These are phyloP conservation scores for Glyptemys insculpta DNA, from an alignment of 2,797 vertebrate genomes.

Conservation along the genomic window DNA sequence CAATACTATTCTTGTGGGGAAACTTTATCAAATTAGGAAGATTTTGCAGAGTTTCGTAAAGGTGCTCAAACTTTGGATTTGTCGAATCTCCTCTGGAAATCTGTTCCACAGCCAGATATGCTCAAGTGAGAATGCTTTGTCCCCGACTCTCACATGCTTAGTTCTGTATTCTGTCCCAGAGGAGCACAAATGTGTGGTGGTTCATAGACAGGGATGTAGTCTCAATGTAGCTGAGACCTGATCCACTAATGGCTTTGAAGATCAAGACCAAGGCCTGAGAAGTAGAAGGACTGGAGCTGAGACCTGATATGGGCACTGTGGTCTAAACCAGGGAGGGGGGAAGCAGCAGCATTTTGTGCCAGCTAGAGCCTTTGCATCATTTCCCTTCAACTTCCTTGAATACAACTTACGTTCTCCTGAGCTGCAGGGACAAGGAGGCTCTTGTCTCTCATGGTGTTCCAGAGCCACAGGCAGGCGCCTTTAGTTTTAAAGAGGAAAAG, in stretches of 20 bases:
- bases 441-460: neutral
- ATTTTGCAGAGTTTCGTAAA: neutral
- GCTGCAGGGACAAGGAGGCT: neutral
- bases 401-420: neutral
- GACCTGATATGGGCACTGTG: neutral
- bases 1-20: neutral
- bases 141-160: neutral
- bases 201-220: neutral
- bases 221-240: neutral
- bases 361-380: neutral
- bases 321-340: fast-evolving
- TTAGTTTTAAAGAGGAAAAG: neutral
- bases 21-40: neutral
- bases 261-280: neutral
- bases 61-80: neutral
- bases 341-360: neutral
- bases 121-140: neutral
- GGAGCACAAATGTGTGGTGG: neutral
- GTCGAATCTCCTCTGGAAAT: neutral
- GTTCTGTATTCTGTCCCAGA: neutral
- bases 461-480: neutral
- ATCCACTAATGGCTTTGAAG: neutral
- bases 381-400: neutral
- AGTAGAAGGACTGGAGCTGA: neutral
- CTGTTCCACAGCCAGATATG: neutral